phyloP scores from a whole-genome alignment of 2,113 vertebrate species.

The Dicrurus megarhynchus region DNA sequence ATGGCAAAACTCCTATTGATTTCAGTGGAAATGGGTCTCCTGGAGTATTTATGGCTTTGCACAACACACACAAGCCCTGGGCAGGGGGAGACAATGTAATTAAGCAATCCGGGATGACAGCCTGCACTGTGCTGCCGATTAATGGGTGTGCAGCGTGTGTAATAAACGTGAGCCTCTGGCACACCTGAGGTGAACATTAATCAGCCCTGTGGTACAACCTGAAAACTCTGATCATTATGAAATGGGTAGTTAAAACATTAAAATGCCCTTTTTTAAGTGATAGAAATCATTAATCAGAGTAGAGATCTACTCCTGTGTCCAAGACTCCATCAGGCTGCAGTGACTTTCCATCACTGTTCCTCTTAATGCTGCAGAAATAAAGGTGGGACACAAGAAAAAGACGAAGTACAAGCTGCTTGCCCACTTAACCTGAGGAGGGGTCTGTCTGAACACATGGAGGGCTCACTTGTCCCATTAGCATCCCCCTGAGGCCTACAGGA shows the following conservation, averaged over 20 bases:
- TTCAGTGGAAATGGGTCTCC: neutral
- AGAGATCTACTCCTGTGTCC: neutral
- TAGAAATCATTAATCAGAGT: neutral
- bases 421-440: neutral
- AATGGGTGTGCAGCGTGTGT: neutral
- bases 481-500: neutral
- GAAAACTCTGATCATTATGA: slow-evolving; percentile 5
- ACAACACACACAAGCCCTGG: neutral
- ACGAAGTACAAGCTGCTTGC: rapidly evolving
- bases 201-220: neutral
- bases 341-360: neutral
- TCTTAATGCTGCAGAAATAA: neutral
- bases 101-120: neutral
- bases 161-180: slow-evolving; percentile 15
- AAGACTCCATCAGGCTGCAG: neutral
- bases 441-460: neutral
- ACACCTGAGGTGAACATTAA: slow-evolving; percentile 7
- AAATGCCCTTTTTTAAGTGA: slow-evolving; percentile 5
- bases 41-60: slow-evolving; percentile 35
- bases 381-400: neutral
- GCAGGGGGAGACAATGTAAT: neutral
- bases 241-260: slow-evolving; percentile 31
- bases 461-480: no score
- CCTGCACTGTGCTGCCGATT: neutral
- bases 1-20: slow-evolving; percentile 20